phyloP scores from a whole-genome alignment of 2,113 vertebrate genomes.

The Corythornis vintsioides region DNA sequence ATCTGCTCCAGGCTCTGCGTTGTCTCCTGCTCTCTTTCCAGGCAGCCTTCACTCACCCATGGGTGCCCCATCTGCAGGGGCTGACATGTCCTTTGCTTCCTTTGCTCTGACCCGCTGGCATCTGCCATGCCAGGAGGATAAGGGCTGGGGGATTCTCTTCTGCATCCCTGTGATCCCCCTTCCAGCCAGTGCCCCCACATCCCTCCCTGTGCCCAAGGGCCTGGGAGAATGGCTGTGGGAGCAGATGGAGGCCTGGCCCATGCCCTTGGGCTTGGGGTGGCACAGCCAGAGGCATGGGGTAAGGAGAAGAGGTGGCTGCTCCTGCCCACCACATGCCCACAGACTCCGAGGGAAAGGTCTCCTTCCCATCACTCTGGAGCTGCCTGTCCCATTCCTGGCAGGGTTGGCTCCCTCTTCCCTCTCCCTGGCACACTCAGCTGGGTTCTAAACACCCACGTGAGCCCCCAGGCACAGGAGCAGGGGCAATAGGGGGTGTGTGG shows the following conservation, averaged over 20 bases:
- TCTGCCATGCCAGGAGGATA: accelerated
- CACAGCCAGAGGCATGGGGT: background rate
- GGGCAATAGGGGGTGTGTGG: background rate
- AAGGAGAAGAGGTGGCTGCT: background rate
- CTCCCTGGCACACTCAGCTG: too few species aligned
- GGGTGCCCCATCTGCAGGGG: accelerated
- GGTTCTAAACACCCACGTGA: background rate
- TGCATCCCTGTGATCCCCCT: background rate
- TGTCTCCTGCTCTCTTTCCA: background rate
- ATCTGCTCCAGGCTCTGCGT: background rate
- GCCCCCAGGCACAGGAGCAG: background rate
- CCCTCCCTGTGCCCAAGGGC: background rate
- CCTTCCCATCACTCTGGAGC: background rate
- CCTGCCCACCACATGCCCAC: accelerated
- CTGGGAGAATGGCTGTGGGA: background rate
- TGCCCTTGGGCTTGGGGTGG: background rate
- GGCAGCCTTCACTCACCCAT: background rate
- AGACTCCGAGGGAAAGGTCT: background rate
- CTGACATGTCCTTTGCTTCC: background rate
- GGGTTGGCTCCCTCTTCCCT: background rate
- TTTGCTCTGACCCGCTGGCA: accelerated
- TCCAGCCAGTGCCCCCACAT: background rate
- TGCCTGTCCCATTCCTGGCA: accelerated
- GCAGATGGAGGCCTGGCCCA: background rate
- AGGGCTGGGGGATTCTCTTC: background rate